These are phyloP conservation scores for Momotus momota DNA, from an alignment of 2,797 vertebrate species.

Conservation along the genomic window DNA sequence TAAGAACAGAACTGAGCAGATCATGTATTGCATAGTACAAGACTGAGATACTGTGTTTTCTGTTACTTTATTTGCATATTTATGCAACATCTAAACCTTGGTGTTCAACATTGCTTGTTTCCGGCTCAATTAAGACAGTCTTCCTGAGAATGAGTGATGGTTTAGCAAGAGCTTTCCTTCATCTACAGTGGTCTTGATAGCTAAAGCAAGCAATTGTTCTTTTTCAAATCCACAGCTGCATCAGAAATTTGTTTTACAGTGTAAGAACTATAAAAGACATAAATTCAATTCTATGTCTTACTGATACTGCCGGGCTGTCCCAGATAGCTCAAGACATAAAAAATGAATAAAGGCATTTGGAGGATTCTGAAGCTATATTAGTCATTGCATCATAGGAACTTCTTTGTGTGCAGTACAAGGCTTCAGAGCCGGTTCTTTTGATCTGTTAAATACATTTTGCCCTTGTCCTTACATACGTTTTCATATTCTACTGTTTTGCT, in stretches of 20 bases:
- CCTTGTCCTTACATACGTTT: neutral
- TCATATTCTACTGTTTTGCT: neutral
- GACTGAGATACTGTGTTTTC: neutral
- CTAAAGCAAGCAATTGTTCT: neutral
- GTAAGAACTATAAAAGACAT: neutral
- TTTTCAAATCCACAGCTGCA: neutral
- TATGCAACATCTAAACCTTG: neutral
- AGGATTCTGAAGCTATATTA: neutral
- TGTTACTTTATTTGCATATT: neutral
- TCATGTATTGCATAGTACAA: neutral
- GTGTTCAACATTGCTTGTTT: neutral
- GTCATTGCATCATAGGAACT: neutral
- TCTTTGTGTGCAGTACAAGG: neutral
- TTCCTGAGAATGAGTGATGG: neutral
- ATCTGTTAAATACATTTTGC: neutral
- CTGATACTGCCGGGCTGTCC: neutral
- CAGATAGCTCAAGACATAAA: neutral
- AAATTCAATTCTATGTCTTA: neutral
- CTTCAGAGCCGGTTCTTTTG: neutral
- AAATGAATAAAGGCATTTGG: neutral
- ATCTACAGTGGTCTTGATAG: neutral
- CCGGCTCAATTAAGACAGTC: neutral
- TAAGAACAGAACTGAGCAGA: rapidly evolving
- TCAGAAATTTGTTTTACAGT: neutral
- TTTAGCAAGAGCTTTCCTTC: neutral